Evolutionary conservation across 2,113 vertebrate species (phyloP).

Genomic region (Platichthys flesus): DNA sequence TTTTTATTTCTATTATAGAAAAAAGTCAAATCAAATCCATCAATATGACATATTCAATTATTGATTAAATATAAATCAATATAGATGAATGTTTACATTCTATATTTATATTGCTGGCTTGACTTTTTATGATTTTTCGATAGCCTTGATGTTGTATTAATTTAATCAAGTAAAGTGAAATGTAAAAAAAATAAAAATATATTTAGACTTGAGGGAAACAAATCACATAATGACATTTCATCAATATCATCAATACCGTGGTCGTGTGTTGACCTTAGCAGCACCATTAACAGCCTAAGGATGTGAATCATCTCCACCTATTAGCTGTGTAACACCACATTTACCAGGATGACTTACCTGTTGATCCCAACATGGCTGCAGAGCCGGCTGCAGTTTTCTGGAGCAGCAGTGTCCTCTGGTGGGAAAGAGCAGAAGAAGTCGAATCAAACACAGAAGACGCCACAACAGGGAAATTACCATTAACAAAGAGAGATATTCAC

Average conservation of each 20-base stretch:
- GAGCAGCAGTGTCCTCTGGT: conserved; percentile 80
- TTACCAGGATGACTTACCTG: conserved; percentile 57
- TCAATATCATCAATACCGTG: conserved; percentile 22
- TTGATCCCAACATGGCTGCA: conserved; percentile 57
- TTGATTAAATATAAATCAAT: neutral
- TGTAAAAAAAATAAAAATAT: neutral
- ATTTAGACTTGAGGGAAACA: neutral
- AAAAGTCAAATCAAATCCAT: neutral
- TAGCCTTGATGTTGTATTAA: neutral
- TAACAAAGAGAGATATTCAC: neutral
- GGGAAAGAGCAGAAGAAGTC: conserved; percentile 17
- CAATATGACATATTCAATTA: conserved; percentile 5
- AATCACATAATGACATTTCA: neutral
- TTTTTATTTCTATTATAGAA: neutral
- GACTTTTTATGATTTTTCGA: neutral
- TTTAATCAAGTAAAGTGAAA: neutral
- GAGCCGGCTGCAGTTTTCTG: conserved; percentile 17
- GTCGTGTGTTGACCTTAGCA: conserved; percentile 23
- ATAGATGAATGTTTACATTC: neutral
- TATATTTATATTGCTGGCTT: neutral
- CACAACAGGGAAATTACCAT: neutral
- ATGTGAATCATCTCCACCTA: conserved; percentile 35
- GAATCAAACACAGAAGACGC: neutral
- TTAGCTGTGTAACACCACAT: conserved; percentile 16
- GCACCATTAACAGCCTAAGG: conserved; percentile 30